Evolutionary conservation across 2,888 invertebrate genomes (phyloP), one percentile per base, ranked within the genome.

Genomic region (Trichopoda pennipes): DNA sequence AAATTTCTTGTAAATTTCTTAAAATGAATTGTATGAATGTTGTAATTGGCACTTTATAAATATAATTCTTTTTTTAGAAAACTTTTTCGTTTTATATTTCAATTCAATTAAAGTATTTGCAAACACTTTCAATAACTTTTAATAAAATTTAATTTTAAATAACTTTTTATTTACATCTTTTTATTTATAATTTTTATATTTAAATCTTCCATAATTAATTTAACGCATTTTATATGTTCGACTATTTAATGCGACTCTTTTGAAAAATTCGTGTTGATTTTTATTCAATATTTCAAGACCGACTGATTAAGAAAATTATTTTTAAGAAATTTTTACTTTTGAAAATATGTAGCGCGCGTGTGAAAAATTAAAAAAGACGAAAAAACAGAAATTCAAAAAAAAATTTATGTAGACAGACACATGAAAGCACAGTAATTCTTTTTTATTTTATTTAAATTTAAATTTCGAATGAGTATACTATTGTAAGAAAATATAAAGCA

Each of bases 221-320:
- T 32, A 55, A 28, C 28, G 44, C 16, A 61, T 55, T 60, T 49
- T 12, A 38, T 81, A 74, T 38, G 19, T 58, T 21, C 17, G 1
- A 17, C 19, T n/a, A 47, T 51, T 78, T 56, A 42, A 58, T 64
- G 72, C 42, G 72, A 56, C 53, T 55, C 60, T 66, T 56, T 69
- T 55, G 21, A 47, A 8, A 23, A 23, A 49, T 69, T 74, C 80
- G 77, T 83, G 76, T 81, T 56, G 75, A 76, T 69, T 79, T 79
- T 79, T 73, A 74, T 72, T 82, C 79, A 82, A 79, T 79, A 76
- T 76, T 19, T 75, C 72, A 68, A 72, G 75, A 79, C 75, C 82
- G 79, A 82, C 82, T 82, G 82, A 76, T 72, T 63, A 55, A 68
- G 64, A 80, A 83, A 74, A 56, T 70, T 70, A 74, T 77, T 80